These are phyloP conservation scores for Tragelaphus oryx DNA, from an alignment of 2,797 vertebrate species.

Conservation along the genomic window DNA sequence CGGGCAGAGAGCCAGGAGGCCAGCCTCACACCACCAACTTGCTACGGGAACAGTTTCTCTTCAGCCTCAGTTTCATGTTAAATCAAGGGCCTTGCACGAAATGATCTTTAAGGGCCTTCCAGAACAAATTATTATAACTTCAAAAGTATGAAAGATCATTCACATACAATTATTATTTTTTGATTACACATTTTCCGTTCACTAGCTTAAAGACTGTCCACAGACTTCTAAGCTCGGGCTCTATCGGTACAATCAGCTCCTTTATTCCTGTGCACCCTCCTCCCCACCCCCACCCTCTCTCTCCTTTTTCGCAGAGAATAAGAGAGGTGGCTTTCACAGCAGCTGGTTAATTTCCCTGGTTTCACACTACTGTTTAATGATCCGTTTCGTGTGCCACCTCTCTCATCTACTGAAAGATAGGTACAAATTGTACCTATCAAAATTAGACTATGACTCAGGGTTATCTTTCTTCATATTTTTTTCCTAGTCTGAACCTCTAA, in stretches of 20 bases:
- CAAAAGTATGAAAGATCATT: conserved; percentile 56
- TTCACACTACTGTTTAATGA: conserved; percentile 89
- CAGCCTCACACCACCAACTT: neutral
- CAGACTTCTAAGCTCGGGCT: conserved; percentile 74
- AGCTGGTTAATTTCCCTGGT: conserved; percentile 89
- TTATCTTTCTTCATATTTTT: conserved; percentile 79
- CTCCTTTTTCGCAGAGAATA: conserved; percentile 74
- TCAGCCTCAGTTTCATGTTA: neutral
- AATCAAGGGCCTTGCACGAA: neutral
- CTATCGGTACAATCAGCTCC: conserved; percentile 78
- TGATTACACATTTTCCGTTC: conserved; percentile 69
- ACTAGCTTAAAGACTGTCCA: conserved; percentile 65
- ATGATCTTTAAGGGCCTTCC: neutral
- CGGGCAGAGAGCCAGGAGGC: neutral
- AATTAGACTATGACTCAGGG: conserved; percentile 84
- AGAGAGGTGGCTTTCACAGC: conserved; percentile 86
- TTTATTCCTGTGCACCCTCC: conserved; percentile 39
- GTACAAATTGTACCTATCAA: conserved; percentile 88
- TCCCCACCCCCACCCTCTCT: conserved; percentile 10
- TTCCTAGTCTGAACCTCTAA: conserved; percentile 78
- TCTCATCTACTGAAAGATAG: conserved; percentile 87
- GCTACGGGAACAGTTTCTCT: neutral
- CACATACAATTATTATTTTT: conserved; percentile 65
- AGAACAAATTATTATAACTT: neutral
- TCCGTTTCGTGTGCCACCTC: conserved; percentile 87